Base-by-base conservation (phyloP, 2,113 vertebrate species). In the Hydropotes inermis region DNA sequence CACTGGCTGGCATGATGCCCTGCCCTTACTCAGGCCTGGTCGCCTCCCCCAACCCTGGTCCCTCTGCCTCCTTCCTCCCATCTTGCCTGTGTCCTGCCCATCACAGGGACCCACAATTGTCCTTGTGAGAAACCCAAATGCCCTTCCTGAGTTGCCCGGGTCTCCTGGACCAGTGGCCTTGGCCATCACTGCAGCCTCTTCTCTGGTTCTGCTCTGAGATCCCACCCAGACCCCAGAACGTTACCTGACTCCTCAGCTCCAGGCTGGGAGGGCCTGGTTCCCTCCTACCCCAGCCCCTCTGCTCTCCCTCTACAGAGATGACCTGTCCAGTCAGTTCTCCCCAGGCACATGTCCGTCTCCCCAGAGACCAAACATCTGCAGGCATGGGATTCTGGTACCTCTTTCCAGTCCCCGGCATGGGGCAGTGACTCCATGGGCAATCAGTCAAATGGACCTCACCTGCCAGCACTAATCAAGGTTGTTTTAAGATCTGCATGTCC, bases 191-290 rank as follows among this genome's bases (percentile, higher is more conserved):
- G 7, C 45, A 30, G 89, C 78, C 78, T 82, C 6, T 61, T 36
- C n/a, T 50, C 45, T 91, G 50, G 78, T 33, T 50, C 45, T 64
- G 25, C 78, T 85, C 91, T 45, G n/a, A 47, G 39, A 74, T 14
- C 33, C 25, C 10, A 74, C 52, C 61, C n/a, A 14, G 21, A 36
- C 28, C 28, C 1, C 25, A 57, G 33, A 70, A 55, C 5, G 2
- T 45, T 13, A 33, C 36, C 91, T 27, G 30, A 10, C 50, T 39
- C 54, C 28, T 74, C 52, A 28, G 21, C 52, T 19, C 50, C 19
- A 0, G 21, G 21, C 45, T 27, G 1, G 12, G 3, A 25, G 1
- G 2, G 25, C 21, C 16, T 15, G 33, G 52, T 54, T 54, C 52
- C 52, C 64, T 70, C 64, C n/a, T 2, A 36, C 4, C 64, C 33